Evolutionary conservation across 1,140 invertebrate genomes (phyloP).

Genomic region (Drosophila pseudoobscura): DNA sequence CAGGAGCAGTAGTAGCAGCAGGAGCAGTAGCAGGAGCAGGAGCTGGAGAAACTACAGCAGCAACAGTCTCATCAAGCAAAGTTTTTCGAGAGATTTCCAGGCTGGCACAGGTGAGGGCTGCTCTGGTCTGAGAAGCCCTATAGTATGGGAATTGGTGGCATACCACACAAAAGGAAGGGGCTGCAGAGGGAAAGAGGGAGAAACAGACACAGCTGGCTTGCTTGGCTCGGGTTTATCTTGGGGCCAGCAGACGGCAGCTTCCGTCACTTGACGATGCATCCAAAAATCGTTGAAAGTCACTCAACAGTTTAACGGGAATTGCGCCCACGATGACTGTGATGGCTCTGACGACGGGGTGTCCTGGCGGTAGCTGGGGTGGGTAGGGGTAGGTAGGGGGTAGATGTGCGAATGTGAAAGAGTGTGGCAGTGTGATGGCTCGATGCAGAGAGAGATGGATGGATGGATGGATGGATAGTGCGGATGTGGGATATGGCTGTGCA

Average conservation of each 20-base stretch:
- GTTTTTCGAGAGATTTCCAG: slow-evolving; percentile 46
- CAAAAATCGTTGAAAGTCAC: slow-evolving; percentile 78
- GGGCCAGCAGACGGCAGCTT: slow-evolving; percentile 48
- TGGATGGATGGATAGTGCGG: slow-evolving; percentile 13
- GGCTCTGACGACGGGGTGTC: not conserved
- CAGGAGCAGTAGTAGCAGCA: slow-evolving; percentile 1
- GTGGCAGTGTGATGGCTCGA: slow-evolving; percentile 20
- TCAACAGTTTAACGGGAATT: slow-evolving; percentile 72
- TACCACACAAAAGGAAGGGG: slow-evolving; percentile 1
- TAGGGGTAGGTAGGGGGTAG: not conserved
- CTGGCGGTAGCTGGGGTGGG: not conserved
- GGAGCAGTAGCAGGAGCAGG: not conserved
- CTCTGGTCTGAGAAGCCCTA: not conserved
- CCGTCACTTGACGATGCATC: slow-evolving; percentile 61
- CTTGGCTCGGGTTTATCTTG: slow-evolving; percentile 55
- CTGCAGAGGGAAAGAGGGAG: not conserved
- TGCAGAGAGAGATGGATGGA: too few species aligned
- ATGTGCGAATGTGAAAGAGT: not conserved
- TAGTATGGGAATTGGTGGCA: not conserved
- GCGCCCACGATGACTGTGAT: slow-evolving; percentile 19
- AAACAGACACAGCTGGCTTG: slow-evolving; percentile 29
- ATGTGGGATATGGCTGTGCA: slow-evolving; percentile 3
- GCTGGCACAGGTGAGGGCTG: slow-evolving; percentile 30
- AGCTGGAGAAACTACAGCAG: slow-evolving; percentile 6
- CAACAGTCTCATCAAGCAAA: slow-evolving; percentile 51